Evolutionary conservation across 1,140 invertebrate genomes (phyloP).

Genomic region (Sitophilus oryzae): DNA sequence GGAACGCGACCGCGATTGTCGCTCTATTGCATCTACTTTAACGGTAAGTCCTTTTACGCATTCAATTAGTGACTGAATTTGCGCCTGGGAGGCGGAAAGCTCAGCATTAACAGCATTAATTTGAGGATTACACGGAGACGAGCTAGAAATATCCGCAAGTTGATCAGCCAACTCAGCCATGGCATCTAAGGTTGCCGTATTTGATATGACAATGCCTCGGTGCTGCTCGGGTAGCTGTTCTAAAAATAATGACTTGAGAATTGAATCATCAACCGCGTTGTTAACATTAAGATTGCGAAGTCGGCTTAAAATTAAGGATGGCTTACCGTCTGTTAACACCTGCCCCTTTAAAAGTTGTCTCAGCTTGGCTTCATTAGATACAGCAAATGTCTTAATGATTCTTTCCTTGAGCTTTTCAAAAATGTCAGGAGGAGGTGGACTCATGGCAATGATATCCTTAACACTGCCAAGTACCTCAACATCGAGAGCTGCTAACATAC

Average conservation of each 20-base stretch:
- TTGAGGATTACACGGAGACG: neutral
- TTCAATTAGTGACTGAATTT: slow-evolving; percentile 1
- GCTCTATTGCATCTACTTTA: neutral
- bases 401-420: neutral
- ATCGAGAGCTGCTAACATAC: neutral
- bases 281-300: neutral
- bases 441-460: neutral
- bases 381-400: neutral
- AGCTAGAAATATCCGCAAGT: neutral
- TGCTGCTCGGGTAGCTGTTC: neutral
- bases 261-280: slow-evolving; percentile 8
- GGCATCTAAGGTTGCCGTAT: slow-evolving; percentile 5
- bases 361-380: neutral
- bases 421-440: neutral
- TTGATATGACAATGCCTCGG: neutral
- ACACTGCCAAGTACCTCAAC: neutral
- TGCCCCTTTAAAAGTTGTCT: slow-evolving; percentile 3
- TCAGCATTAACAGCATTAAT: slow-evolving; percentile 4
- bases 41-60: neutral
- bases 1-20: neutral
- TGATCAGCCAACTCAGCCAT: slow-evolving; percentile 4
- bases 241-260: slow-evolving; percentile 2
- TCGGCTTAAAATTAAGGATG: slow-evolving; percentile 8
- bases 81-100: neutral
- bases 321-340: slow-evolving; percentile 1